Evolutionary conservation across 1,140 invertebrate species (phyloP).

Genomic region (Pseudomyrmex concolor): DNA sequence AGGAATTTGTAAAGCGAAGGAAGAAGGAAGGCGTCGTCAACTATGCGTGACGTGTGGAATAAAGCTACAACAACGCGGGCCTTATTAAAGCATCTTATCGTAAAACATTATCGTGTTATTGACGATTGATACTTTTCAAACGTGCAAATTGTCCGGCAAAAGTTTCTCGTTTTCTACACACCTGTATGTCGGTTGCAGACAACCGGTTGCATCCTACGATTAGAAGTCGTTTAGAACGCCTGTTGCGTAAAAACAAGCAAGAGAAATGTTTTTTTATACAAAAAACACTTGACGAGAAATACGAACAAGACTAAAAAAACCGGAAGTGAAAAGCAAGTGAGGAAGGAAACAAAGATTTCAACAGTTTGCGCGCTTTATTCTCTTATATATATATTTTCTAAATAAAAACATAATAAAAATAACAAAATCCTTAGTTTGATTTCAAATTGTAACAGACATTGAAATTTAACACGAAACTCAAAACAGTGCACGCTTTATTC

Average conservation of each 20-base stretch:
- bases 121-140: conserved; percentile 16
- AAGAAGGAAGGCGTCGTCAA: neutral
- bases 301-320: neutral
- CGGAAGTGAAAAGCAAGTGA: neutral
- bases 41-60: conserved; percentile 26
- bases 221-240: conserved; percentile 11
- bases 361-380: no score
- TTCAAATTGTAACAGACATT: no score
- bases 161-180: conserved; percentile 2
- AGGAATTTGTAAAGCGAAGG: neutral
- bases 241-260: neutral
- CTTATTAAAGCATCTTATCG: conserved; percentile 26
- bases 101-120: conserved; percentile 10
- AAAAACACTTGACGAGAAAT: neutral
- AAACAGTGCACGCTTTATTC: no score
- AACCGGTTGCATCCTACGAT: neutral
- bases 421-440: no score
- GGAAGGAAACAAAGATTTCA: neutral
- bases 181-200: neutral
- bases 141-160: conserved; percentile 26
- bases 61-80: neutral
- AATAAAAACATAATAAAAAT: no score
- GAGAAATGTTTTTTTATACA: neutral
- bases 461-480: no score
- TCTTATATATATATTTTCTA: no score